These are phyloP conservation scores for Notoglanidium macrostoma DNA, from an alignment of 2,797 vertebrate genomes.

Conservation along the genomic window DNA sequence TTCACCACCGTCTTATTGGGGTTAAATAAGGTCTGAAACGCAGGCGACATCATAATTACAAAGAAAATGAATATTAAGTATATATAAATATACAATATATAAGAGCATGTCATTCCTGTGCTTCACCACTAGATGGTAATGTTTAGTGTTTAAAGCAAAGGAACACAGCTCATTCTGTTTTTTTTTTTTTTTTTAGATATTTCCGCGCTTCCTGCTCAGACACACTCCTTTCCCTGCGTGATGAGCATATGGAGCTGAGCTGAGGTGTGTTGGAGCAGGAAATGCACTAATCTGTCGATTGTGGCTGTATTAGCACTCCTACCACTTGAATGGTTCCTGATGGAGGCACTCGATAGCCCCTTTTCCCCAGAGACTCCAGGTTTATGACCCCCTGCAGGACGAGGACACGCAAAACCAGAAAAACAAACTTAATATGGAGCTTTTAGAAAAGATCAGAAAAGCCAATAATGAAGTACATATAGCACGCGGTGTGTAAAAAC, in stretches of 20 bases:
- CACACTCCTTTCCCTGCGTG: neutral
- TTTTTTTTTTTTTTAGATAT: no score
- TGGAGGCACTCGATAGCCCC: slow-evolving; percentile 98
- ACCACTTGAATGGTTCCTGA: slow-evolving; percentile 99
- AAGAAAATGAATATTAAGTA: neutral
- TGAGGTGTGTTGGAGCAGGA: neutral
- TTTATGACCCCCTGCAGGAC: slow-evolving; percentile 91
- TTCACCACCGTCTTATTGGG: slow-evolving; percentile 99
- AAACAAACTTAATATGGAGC: neutral
- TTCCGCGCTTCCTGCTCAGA: neutral
- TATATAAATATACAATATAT: neutral
- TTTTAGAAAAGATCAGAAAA: neutral
- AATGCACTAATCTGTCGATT: neutral
- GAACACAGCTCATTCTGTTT: neutral
- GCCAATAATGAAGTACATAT: neutral
- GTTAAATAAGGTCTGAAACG: slow-evolving; percentile 97
- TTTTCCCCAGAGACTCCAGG: slow-evolving; percentile 96
- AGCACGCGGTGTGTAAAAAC: neutral
- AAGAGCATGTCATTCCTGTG: neutral
- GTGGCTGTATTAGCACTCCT: slow-evolving; percentile 56
- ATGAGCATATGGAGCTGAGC: neutral
- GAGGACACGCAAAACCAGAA: neutral
- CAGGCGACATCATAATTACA: neutral
- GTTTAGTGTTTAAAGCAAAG: neutral
- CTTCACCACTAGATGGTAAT: slow-evolving; percentile 66